Conservation (phyloP, 2,113 vertebrate genomes). For the Spea bombifrons region DNA sequence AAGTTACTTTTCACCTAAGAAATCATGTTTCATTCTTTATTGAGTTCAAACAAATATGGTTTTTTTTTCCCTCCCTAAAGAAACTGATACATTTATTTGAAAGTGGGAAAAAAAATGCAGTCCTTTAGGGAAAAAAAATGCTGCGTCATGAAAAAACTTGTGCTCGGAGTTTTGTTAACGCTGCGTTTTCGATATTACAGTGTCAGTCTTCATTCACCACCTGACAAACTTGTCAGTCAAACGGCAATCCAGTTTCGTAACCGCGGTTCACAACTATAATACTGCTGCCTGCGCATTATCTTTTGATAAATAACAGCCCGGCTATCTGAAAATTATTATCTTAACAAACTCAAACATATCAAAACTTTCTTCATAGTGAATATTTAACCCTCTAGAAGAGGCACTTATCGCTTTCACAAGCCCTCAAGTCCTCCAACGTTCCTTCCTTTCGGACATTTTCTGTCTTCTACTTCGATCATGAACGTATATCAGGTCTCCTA, state of each 20-base stretch:
- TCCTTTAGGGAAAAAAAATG: conserved; percentile 63
- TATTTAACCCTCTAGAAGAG: too few species aligned
- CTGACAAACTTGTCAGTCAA: conserved; percentile 71
- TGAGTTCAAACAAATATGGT: conserved; percentile 40
- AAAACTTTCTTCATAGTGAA: too few species aligned
- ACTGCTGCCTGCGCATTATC: conserved; percentile 71
- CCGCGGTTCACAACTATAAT: conserved; percentile 70
- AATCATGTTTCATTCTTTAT: conserved; percentile 13
- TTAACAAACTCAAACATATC: conserved; percentile 21
- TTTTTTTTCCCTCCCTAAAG: conserved; percentile 34
- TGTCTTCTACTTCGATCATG: too few species aligned
- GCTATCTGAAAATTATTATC: neutral
- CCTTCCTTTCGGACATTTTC: too few species aligned
- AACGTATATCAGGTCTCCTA: too few species aligned
- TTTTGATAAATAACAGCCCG: conserved; percentile 58
- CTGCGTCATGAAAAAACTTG: conserved; percentile 68
- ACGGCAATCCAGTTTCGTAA: conserved; percentile 67
- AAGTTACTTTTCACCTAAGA: conserved; percentile 6
- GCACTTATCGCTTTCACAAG: too few species aligned
- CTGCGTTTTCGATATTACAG: conserved; percentile 68
- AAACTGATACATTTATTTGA: conserved; percentile 53
- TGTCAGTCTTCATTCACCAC: conserved; percentile 75
- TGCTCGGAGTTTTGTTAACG: conserved; percentile 62
- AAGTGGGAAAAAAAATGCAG: conserved; percentile 59
- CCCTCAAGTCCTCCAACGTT: too few species aligned